These are phyloP conservation scores for Simalia tracyae DNA, from an alignment of 2,797 vertebrate genomes.

Conservation along the genomic window DNA sequence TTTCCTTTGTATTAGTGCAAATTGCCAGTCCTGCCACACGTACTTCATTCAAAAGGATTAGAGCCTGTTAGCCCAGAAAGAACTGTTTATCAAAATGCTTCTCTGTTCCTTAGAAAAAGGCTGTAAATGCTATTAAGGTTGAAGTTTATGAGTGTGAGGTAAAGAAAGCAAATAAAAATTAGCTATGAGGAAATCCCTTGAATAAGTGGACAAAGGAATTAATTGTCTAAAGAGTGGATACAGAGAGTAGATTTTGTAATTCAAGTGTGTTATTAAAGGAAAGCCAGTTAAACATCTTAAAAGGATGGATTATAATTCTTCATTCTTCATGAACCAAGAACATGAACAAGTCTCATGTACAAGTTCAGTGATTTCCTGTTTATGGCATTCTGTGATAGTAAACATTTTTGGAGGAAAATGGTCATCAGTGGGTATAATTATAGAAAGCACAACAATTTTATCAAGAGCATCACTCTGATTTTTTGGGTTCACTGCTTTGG, in stretches of 20 bases:
- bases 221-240: neutral
- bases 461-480: neutral
- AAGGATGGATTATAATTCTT: neutral
- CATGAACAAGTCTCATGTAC: neutral
- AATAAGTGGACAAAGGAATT: constrained; percentile 1
- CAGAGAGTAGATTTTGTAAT: neutral
- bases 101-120: neutral
- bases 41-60: neutral
- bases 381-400: neutral
- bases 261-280: neutral
- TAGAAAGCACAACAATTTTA: neutral
- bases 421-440: neutral
- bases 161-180: neutral
- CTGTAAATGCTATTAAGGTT: neutral
- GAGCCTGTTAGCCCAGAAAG: neutral
- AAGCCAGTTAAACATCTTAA: neutral
- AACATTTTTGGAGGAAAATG: neutral
- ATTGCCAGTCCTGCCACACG: neutral
- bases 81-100: neutral
- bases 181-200: neutral
- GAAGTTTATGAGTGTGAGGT: neutral
- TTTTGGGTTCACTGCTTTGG: neutral
- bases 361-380: neutral
- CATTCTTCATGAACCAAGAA: neutral
- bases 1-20: neutral